Percentiles rank a stretch among this genome's conserved stretches.
phyloP scores from a whole-genome alignment of 2,888 invertebrate species.

The Rapana venosa region DNA sequence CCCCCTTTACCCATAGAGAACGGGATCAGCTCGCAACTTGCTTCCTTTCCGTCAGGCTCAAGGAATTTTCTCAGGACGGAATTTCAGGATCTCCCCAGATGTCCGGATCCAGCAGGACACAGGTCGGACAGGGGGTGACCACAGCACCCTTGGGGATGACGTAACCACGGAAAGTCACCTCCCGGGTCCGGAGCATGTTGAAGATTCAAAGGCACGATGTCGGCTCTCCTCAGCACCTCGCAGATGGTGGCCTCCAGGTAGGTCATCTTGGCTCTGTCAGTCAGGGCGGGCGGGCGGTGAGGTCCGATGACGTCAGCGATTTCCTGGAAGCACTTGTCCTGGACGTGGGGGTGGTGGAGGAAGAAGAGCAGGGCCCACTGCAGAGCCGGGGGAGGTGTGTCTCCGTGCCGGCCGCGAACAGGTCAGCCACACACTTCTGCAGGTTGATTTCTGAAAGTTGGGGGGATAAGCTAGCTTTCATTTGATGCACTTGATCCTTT shows the following conservation, averaged over 20 bases:
- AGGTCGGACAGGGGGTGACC: constrained; percentile 60
- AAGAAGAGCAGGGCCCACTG: too few relatives aligned
- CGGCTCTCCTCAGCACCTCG: constrained; percentile 64
- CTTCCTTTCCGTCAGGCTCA: constrained; percentile 47
- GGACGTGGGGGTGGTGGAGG: too few relatives aligned
- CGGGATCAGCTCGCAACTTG: constrained; percentile 52
- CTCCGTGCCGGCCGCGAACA: too few relatives aligned
- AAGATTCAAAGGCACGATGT: constrained; percentile 56
- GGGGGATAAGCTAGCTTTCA: too few relatives aligned
- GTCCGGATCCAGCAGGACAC: constrained; percentile 58
- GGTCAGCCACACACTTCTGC: too few relatives aligned
- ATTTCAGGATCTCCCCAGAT: constrained; percentile 62
- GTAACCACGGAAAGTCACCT: constrained; percentile 64
- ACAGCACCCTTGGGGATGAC: constrained; percentile 66
- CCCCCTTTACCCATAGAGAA: constrained; percentile 53
- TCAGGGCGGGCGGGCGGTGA: too few relatives aligned
- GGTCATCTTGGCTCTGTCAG: too few relatives aligned
- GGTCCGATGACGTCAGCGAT: too few relatives aligned
- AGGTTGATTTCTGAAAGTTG: too few relatives aligned
- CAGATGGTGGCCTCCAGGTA: constrained; percentile 68
- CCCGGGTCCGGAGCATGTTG: constrained; percentile 45
- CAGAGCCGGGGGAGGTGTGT: too few relatives aligned
- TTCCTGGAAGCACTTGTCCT: too few relatives aligned
- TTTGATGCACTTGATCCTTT: too few relatives aligned
- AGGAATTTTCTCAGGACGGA: constrained; percentile 66